Conservation (phyloP, 2,888 invertebrate genomes). For the Arctia plantaginis region DNA sequence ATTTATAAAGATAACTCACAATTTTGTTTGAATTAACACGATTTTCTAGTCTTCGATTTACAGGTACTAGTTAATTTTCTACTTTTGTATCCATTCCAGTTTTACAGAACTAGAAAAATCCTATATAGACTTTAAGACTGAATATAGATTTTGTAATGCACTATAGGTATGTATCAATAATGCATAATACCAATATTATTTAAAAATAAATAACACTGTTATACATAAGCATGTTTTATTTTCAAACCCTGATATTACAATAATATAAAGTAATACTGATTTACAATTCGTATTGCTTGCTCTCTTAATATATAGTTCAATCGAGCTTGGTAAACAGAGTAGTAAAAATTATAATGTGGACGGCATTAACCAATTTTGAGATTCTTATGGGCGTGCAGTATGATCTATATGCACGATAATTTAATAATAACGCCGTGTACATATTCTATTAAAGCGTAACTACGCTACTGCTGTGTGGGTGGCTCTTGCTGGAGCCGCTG, state of each 20-base stretch:
- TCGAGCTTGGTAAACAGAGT: not conserved
- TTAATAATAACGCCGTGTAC: constrained; percentile 16
- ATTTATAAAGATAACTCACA: constrained; percentile 26
- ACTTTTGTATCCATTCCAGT: constrained; percentile 59
- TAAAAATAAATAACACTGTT: constrained; percentile 39
- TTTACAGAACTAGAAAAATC: constrained; percentile 30
- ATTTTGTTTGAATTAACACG: constrained; percentile 39
- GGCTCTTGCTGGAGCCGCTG: constrained; percentile 31
- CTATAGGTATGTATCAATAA: constrained; percentile 33
- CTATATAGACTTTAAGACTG: constrained; percentile 69
- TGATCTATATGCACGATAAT: constrained; percentile 20
- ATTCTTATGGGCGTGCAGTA: constrained; percentile 14
- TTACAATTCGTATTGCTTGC: constrained; percentile 12
- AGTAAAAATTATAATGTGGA: constrained; percentile 24
- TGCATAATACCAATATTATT: constrained; percentile 37
- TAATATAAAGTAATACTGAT: constrained; percentile 8
- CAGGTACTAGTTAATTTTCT: constrained; percentile 51
- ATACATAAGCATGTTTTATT: constrained; percentile 39
- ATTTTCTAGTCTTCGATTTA: constrained; percentile 45
- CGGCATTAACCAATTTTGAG: constrained; percentile 31
- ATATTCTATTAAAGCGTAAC: constrained; percentile 66
- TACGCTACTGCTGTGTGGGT: constrained; percentile 62
- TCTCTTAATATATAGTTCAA: not conserved
- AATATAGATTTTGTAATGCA: constrained; percentile 63
- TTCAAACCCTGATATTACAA: constrained; percentile 26